phyloP scores from a whole-genome alignment of 1,140 invertebrate genomes.

The Whitmania pigra region DNA sequence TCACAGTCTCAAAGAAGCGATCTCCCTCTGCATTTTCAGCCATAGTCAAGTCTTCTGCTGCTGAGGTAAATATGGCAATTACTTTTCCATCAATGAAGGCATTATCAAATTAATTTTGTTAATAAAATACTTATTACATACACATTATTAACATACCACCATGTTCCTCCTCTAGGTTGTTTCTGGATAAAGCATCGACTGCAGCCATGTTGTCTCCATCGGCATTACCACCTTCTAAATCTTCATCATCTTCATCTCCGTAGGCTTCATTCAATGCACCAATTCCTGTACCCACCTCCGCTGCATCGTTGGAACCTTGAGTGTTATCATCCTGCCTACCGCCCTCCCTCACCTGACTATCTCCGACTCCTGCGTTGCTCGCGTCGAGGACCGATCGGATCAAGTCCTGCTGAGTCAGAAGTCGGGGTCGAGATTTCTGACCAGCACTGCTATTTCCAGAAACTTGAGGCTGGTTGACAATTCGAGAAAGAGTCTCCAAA shows the following conservation, averaged over 20 bases:
- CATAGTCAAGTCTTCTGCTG: not conserved
- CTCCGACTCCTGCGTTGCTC: not conserved
- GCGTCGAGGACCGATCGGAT: not conserved
- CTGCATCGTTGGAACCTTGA: not conserved
- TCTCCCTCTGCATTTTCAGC: slow-evolving; percentile 13
- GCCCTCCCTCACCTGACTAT: not conserved
- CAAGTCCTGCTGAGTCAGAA: not conserved
- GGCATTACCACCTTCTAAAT: too few species aligned
- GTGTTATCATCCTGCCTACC: not conserved
- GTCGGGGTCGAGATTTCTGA: not conserved
- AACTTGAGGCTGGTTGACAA: slow-evolving; percentile 55
- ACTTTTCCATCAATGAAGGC: too few species aligned
- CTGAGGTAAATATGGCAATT: not conserved
- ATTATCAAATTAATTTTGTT: too few species aligned
- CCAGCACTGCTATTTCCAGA: slow-evolving; percentile 28
- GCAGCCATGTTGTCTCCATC: too few species aligned
- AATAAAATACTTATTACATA: too few species aligned
- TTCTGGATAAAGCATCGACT: too few species aligned
- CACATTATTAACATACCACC: too few species aligned
- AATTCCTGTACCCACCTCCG: not conserved
- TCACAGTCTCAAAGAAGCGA: too few species aligned
- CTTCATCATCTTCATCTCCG: too few species aligned
- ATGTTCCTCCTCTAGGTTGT: too few species aligned
- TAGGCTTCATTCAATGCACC: too few species aligned
- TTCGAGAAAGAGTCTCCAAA: slow-evolving; percentile 64